phyloP scores from a whole-genome alignment of 1,140 invertebrate genomes.

The Formica exsecta region DNA sequence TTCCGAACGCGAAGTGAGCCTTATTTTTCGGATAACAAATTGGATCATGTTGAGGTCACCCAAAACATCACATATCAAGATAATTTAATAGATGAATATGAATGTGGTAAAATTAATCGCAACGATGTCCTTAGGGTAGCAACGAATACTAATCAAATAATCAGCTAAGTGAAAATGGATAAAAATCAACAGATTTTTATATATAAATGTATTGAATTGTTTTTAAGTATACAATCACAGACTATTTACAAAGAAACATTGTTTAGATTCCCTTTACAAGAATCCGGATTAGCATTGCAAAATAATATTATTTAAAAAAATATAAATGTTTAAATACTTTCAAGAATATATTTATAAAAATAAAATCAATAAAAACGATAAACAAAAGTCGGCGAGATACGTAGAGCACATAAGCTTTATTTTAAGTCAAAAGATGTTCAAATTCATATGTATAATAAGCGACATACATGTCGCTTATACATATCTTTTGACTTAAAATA shows the following conservation, averaged over 20 bases:
- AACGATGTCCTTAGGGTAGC: conserved; percentile 63
- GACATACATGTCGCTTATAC: neutral
- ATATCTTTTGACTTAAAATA: neutral
- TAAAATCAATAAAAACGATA: too few species aligned
- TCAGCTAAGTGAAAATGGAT: conserved; percentile 43
- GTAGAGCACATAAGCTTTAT: too few species aligned
- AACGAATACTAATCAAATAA: conserved; percentile 50
- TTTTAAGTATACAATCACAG: neutral
- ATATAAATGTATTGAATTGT: conserved; percentile 38
- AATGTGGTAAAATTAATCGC: conserved; percentile 75
- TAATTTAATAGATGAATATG: conserved; percentile 77
- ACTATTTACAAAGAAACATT: neutral
- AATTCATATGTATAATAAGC: too few species aligned
- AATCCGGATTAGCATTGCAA: neutral
- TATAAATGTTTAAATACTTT: too few species aligned
- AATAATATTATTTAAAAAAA: conserved; percentile 13
- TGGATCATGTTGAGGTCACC: conserved; percentile 81
- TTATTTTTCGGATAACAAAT: conserved; percentile 78
- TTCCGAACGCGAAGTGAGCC: conserved; percentile 83
- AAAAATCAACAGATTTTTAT: conserved; percentile 9
- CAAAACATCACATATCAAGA: conserved; percentile 83
- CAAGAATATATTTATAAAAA: too few species aligned
- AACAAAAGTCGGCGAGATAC: too few species aligned
- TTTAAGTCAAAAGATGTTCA: too few species aligned
- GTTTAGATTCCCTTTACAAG: neutral